phyloP scores from a whole-genome alignment of 2,113 vertebrate genomes.

The Poicephalus meyeri region DNA sequence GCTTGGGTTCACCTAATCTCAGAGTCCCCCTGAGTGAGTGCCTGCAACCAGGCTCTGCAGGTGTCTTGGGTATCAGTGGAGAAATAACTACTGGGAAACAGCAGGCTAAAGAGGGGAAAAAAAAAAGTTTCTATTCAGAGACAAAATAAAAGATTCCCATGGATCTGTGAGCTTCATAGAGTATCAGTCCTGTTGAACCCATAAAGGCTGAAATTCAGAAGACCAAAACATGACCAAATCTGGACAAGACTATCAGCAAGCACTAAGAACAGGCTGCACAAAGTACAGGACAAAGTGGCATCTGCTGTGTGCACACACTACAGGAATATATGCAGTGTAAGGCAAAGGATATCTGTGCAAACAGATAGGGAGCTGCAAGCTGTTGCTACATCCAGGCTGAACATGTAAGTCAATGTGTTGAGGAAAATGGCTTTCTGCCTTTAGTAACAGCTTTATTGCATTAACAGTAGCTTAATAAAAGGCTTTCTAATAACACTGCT shows the following conservation, averaged over 20 bases:
- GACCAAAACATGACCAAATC: background rate
- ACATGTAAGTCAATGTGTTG: rapidly evolving
- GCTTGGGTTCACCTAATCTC: background rate
- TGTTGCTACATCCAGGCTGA: background rate
- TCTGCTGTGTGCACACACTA: background rate
- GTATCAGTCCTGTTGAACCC: background rate
- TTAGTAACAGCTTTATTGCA: background rate
- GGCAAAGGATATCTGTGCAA: background rate
- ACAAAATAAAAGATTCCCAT: background rate
- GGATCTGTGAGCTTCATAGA: rapidly evolving
- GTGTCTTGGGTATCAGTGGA: background rate
- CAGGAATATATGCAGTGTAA: background rate
- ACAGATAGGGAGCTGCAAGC: background rate
- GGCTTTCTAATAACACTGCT: background rate
- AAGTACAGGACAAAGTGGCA: background rate
- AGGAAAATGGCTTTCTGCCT: background rate
- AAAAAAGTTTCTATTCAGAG: background rate
- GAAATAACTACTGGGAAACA: background rate
- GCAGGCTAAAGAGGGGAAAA: too few relatives aligned
- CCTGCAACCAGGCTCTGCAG: background rate
- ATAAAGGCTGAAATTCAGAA: background rate
- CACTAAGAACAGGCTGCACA: background rate
- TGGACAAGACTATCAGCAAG: background rate
- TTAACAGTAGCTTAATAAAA: background rate
- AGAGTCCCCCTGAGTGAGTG: background rate